Conservation (phyloP, 2,113 vertebrate species). For the Theristicus caerulescens region DNA sequence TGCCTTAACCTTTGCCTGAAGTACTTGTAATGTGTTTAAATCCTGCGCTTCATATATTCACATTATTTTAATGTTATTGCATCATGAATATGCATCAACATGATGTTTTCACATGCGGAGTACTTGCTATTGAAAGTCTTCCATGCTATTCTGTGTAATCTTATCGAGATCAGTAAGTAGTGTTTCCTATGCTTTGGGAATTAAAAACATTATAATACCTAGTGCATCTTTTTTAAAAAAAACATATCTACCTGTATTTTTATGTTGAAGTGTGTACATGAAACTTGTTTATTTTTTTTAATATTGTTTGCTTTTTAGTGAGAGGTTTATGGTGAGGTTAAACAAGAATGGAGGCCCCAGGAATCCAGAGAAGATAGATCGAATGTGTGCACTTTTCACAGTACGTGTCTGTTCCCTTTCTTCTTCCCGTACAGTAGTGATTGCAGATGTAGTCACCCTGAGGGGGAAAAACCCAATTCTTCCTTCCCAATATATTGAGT, state of each 20-base stretch:
- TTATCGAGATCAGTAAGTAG: not conserved
- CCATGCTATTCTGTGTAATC: not conserved
- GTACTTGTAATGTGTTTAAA: not conserved
- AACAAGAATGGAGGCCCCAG: constrained; percentile 97
- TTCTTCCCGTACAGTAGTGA: not conserved
- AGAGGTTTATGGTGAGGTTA: constrained; percentile 95
- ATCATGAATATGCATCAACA: not conserved
- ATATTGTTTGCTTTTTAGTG: constrained; percentile 78
- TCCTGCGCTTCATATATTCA: not conserved
- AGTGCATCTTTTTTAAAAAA: not conserved
- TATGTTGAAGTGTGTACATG: not conserved
- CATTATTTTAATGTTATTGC: not conserved
- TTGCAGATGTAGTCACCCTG: not conserved
- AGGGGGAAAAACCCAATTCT: not conserved
- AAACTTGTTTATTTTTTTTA: not conserved
- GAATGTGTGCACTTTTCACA: constrained; percentile 94
- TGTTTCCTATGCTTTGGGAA: not conserved
- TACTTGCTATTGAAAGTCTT: not conserved
- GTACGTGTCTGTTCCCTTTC: constrained; percentile 74
- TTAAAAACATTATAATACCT: not conserved
- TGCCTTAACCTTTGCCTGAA: not conserved
- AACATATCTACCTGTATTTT: not conserved
- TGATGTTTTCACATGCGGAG: not conserved
- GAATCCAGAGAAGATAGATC: constrained; percentile 94
- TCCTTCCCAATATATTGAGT: not conserved